Percentiles rank a stretch among this genome's conserved stretches.
Evolutionary conservation across 1,140 invertebrate genomes (phyloP).

Genomic region (Eupristina koningsbergeri): DNA sequence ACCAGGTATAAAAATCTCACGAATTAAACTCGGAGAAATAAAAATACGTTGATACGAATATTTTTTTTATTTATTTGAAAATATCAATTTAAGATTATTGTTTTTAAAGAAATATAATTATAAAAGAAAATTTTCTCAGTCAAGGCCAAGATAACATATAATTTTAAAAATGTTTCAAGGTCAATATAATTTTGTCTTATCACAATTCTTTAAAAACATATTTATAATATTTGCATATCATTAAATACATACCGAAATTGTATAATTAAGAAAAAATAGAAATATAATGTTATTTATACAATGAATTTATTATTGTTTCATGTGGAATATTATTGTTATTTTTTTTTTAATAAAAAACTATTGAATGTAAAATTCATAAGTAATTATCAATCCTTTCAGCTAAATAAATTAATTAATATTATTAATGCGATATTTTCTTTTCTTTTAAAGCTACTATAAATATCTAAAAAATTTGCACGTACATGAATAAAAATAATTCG

Average conservation of each 20-base stretch:
- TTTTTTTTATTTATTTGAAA: neutral
- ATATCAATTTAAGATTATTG: neutral
- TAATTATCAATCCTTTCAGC: too few species aligned
- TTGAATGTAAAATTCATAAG: too few species aligned
- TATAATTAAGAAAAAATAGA: neutral
- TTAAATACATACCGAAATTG: neutral
- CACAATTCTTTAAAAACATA: neutral
- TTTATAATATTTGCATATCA: neutral
- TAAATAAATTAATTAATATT: too few species aligned
- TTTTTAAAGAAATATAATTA: neutral
- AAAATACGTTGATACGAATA: neutral
- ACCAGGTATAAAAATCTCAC: neutral
- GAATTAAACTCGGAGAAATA: neutral
- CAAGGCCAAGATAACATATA: neutral
- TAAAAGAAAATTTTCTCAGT: neutral
- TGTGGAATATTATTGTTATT: too few species aligned
- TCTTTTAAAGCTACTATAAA: too few species aligned
- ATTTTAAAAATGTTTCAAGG: neutral
- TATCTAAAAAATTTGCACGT: too few species aligned
- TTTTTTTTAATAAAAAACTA: too few species aligned
- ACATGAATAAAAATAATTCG: too few species aligned
- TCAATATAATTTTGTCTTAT: neutral
- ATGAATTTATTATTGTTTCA: neutral
- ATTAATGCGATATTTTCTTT: too few species aligned
- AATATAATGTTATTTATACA: too few species aligned